Conservation (phyloP, 1,140 invertebrate species). For the Caenorhabditis briggsae region DNA sequence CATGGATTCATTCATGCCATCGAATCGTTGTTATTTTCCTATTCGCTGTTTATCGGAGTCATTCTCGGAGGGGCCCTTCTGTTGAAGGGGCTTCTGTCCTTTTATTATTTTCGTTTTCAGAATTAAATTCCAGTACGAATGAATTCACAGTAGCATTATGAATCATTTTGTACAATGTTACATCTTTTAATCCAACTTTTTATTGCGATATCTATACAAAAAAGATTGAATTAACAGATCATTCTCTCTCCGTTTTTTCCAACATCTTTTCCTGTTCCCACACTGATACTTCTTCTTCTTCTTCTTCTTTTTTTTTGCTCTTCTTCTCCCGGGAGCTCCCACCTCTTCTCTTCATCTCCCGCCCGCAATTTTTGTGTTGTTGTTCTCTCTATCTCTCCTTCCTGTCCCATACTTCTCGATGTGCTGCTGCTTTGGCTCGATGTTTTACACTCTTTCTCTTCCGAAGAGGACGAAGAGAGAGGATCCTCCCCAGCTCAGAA, state of each 20-base stretch:
- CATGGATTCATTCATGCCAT: slow-evolving; percentile 69
- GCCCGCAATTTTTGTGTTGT: slow-evolving; percentile 48
- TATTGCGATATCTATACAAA: neutral
- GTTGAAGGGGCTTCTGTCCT: too few species aligned
- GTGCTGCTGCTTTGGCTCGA: slow-evolving; percentile 34
- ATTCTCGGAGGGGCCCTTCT: too few species aligned
- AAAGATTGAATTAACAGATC: neutral
- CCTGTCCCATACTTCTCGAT: slow-evolving; percentile 24
- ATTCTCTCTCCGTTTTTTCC: neutral
- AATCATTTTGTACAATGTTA: too few species aligned
- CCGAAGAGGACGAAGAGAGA: slow-evolving; percentile 14
- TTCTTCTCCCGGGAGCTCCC: neutral
- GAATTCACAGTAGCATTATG: too few species aligned
- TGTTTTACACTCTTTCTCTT: slow-evolving; percentile 41
- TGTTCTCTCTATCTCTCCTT: slow-evolving; percentile 46
- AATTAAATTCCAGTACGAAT: too few species aligned
- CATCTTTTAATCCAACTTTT: neutral
- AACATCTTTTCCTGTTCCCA: neutral
- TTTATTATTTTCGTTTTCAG: too few species aligned
- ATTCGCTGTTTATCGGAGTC: too few species aligned
- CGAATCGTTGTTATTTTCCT: slow-evolving; percentile 70
- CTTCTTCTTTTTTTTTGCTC: neutral
- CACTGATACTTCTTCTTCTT: neutral
- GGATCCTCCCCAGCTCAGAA: slow-evolving; percentile 4
- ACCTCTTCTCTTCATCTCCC: slow-evolving; percentile 7